Evolutionary conservation across 2,888 invertebrate species (phyloP).

Genomic region (Microplitis manilae): DNA sequence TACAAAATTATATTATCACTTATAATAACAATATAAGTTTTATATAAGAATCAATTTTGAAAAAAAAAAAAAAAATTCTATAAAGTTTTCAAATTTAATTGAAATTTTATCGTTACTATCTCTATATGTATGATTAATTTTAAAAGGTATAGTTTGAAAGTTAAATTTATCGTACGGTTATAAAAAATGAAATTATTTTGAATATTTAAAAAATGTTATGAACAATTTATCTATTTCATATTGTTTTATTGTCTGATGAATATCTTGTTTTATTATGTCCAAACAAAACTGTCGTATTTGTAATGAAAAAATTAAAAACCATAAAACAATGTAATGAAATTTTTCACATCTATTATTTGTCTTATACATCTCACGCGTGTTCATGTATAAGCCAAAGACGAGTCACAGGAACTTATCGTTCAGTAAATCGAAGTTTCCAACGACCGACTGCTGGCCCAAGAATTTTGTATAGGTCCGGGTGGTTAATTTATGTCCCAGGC

Average conservation of each 20-base stretch:
- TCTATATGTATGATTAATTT: too few species aligned
- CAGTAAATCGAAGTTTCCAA: conserved; percentile 34
- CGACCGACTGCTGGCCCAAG: conserved; percentile 42
- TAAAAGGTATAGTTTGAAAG: too few species aligned
- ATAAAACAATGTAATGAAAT: conserved; percentile 1
- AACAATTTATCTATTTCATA: neutral
- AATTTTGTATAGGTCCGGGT: conserved; percentile 48
- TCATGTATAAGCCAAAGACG: conserved; percentile 20
- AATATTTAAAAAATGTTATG: neutral
- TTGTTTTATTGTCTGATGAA: neutral
- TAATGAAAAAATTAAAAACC: neutral
- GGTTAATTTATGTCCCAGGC: conserved; percentile 61
- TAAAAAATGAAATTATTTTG: too few species aligned
- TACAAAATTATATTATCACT: neutral
- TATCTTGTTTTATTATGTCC: neutral
- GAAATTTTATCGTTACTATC: too few species aligned
- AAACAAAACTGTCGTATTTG: neutral
- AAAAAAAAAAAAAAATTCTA: too few species aligned
- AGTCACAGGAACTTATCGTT: conserved; percentile 27
- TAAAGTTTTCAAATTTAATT: too few species aligned
- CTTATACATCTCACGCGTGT: conserved; percentile 18
- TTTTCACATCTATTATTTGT: conserved; percentile 14
- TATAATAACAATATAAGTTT: neutral
- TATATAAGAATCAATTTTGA: neutral
- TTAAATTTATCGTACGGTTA: too few species aligned